phyloP scores from a whole-genome alignment of 1,140 invertebrate species.

The Arion vulgaris region DNA sequence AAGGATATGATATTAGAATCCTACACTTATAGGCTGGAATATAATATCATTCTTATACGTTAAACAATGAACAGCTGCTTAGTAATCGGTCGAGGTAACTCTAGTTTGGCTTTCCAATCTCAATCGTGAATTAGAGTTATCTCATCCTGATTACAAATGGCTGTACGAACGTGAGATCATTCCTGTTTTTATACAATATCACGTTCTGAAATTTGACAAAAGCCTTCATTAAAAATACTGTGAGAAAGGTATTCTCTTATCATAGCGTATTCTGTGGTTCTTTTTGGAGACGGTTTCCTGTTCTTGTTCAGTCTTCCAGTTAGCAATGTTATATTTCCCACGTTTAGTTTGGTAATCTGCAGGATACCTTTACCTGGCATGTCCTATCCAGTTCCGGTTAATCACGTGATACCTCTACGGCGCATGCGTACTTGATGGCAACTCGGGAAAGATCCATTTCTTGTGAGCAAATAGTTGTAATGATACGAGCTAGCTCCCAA shows the following conservation, averaged over 20 bases:
- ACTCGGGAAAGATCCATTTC: neutral
- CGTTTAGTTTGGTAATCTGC: neutral
- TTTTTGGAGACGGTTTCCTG: neutral
- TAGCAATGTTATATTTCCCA: neutral
- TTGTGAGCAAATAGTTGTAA: neutral
- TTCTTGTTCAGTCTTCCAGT: neutral
- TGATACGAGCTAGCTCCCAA: neutral
- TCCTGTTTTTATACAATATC: neutral
- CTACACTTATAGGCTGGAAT: too few relatives aligned
- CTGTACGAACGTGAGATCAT: too few relatives aligned
- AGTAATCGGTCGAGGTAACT: too few relatives aligned
- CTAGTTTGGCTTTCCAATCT: neutral
- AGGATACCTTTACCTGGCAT: constrained; percentile 16
- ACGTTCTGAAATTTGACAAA: neutral
- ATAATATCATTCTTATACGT: too few relatives aligned
- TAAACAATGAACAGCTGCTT: too few relatives aligned
- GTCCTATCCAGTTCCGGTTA: constrained; percentile 11
- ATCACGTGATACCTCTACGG: neutral
- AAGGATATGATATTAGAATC: too few relatives aligned
- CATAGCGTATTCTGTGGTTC: neutral
- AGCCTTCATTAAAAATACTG: neutral
- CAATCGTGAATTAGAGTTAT: neutral
- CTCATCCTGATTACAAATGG: neutral
- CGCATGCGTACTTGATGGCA: neutral
- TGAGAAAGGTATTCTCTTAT: neutral